Conservation (phyloP, 1,140 invertebrate genomes). For the Cyclina sinensis region DNA sequence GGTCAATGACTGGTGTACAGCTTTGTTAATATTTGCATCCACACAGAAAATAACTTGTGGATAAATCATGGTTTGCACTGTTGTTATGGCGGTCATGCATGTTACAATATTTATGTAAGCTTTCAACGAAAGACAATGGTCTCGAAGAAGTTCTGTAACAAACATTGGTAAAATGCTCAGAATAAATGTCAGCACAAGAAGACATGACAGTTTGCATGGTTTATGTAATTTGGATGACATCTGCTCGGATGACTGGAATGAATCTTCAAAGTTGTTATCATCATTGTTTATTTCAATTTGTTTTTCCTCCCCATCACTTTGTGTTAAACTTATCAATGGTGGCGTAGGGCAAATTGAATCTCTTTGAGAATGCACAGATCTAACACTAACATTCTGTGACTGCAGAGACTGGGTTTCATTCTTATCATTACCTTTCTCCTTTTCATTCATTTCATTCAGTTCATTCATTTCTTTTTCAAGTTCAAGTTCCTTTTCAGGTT, state of each 20-base stretch:
- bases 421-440: not conserved
- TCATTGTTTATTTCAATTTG: slow-evolving; percentile 38
- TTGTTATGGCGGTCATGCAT: slow-evolving; percentile 80
- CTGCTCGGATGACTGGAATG: slow-evolving; percentile 23
- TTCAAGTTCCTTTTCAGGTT: slow-evolving; percentile 52
- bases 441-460: not conserved
- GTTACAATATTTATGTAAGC: slow-evolving; percentile 79
- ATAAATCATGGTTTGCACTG: slow-evolving; percentile 81
- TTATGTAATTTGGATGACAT: slow-evolving; percentile 47
- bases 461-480: slow-evolving; percentile 53
- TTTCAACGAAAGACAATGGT: slow-evolving; percentile 63
- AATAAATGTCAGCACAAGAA: slow-evolving; percentile 77
- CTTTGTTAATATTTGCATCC: slow-evolving; percentile 74
- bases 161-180: slow-evolving; percentile 79
- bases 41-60: slow-evolving; percentile 81
- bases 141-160: slow-evolving; percentile 74
- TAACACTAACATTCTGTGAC: slow-evolving; percentile 31
- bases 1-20: slow-evolving; percentile 73
- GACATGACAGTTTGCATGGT: slow-evolving; percentile 70
- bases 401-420: slow-evolving; percentile 2
- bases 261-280: slow-evolving; percentile 47
- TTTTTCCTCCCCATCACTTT: slow-evolving; percentile 45
- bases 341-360: slow-evolving; percentile 65
- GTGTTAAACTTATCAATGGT: slow-evolving; percentile 65
- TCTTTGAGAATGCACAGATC: slow-evolving; percentile 17